Conservation (phyloP, 2,113 vertebrate genomes). For the Channa argus region DNA sequence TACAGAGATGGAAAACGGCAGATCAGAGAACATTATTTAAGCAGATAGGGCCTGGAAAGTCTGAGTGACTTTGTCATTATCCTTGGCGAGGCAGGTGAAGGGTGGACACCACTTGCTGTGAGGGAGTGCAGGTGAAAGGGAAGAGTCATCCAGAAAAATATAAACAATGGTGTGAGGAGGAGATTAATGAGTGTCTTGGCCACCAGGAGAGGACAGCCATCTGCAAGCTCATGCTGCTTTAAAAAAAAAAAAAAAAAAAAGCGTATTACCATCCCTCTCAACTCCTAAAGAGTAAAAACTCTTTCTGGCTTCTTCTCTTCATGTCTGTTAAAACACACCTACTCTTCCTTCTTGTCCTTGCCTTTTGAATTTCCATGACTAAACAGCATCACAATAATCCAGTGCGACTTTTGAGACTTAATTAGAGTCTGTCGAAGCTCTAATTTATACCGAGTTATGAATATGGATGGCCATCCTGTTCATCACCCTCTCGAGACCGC, state of each 20-base stretch:
- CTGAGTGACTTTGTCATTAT: constrained; percentile 32
- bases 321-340: constrained; percentile 17
- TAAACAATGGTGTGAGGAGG: constrained; percentile 45
- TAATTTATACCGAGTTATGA: constrained; percentile 48
- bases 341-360: constrained; percentile 14
- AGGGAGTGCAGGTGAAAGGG: constrained; percentile 29
- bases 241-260: constrained; percentile 53
- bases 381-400: constrained; percentile 46
- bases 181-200: constrained; percentile 61
- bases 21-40: constrained; percentile 8
- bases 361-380: constrained; percentile 38
- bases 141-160: constrained; percentile 28
- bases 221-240: constrained; percentile 44
- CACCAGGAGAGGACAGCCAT: constrained; percentile 49
- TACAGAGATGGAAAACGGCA: neutral
- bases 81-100: constrained; percentile 12
- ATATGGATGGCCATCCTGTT: constrained; percentile 49
- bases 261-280: constrained; percentile 49
- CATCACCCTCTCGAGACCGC: constrained; percentile 47
- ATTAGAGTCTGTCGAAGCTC: constrained; percentile 53
- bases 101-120: constrained; percentile 27
- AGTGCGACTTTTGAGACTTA: constrained; percentile 47
- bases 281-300: constrained; percentile 35
- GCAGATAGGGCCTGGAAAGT: constrained; percentile 20
- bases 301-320: constrained; percentile 36